These are phyloP conservation scores for Cyanistes caeruleus DNA, from an alignment of 2,113 vertebrate species.

Conservation along the genomic window DNA sequence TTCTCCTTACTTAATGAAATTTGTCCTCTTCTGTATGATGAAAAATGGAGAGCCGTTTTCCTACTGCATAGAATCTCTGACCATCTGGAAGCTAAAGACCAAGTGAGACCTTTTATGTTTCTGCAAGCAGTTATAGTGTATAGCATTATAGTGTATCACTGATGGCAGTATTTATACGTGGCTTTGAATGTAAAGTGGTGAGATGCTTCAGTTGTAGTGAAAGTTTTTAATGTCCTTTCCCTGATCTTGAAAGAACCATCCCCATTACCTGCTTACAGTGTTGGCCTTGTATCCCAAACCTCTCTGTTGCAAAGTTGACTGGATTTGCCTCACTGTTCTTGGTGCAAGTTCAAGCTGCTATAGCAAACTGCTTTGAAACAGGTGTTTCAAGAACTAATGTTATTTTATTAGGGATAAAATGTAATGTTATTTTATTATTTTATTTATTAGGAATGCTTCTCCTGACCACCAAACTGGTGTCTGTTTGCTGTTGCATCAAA, in stretches of 20 bases:
- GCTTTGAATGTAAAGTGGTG: neutral
- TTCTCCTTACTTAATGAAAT: neutral
- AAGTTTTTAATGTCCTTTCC: neutral
- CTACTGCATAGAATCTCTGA: neutral
- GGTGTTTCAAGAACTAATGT: neutral
- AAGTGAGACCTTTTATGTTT: neutral
- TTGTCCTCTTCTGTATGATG: neutral
- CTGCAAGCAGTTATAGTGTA: neutral
- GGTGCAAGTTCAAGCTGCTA: neutral
- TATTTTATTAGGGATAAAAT: neutral
- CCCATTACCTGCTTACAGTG: neutral
- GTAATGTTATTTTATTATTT: too few species aligned
- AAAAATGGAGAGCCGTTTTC: neutral
- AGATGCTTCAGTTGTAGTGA: neutral
- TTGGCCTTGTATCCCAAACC: accelerated
- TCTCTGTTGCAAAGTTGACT: neutral
- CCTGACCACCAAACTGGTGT: neutral
- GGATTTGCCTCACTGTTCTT: neutral
- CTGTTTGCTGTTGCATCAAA: accelerated
- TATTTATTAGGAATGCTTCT: neutral
- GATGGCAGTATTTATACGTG: neutral
- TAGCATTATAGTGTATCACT: neutral
- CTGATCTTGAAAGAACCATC: neutral
- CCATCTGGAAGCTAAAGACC: neutral
- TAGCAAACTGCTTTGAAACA: neutral